Conservation (phyloP, 2,113 vertebrate species). For the Furnarius figulus region DNA sequence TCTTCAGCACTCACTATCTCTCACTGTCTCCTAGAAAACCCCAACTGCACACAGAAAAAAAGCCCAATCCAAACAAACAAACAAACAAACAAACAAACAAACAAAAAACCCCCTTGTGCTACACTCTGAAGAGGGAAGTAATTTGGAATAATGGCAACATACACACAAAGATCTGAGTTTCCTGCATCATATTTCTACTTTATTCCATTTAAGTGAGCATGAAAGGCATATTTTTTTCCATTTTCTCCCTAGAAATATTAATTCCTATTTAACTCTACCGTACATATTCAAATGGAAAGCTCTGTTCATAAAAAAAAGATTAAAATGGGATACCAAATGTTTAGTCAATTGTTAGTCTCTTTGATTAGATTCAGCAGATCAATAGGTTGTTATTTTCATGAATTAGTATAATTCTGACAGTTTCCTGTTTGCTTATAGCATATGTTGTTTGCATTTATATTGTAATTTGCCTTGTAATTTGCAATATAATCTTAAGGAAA, state of each 20-base stretch:
- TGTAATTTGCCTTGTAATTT: constrained; percentile 38
- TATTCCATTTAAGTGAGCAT: background rate
- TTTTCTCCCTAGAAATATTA: background rate
- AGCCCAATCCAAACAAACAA: background rate
- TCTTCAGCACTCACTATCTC: background rate
- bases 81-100: background rate
- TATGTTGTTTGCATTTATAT: constrained; percentile 37
- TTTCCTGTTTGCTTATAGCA: constrained; percentile 19
- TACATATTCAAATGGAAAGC: background rate
- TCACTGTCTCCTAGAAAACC: background rate
- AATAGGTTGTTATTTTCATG: constrained; percentile 37
- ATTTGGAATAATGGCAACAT: background rate
- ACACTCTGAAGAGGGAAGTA: background rate
- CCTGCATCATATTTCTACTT: background rate
- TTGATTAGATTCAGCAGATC: constrained; percentile 30
- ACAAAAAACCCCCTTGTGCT: background rate
- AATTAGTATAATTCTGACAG: constrained; percentile 39
- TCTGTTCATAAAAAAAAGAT: constrained; percentile 29
- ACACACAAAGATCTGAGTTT: background rate
- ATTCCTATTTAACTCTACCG: background rate
- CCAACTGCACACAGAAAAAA: background rate
- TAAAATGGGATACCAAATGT: background rate
- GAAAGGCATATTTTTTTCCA: background rate
- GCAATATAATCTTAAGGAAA: background rate
- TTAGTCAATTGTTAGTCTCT: constrained; percentile 33